Base-by-base conservation (phyloP, 1,140 invertebrate species). In the Drosophila sturtevanti region DNA sequence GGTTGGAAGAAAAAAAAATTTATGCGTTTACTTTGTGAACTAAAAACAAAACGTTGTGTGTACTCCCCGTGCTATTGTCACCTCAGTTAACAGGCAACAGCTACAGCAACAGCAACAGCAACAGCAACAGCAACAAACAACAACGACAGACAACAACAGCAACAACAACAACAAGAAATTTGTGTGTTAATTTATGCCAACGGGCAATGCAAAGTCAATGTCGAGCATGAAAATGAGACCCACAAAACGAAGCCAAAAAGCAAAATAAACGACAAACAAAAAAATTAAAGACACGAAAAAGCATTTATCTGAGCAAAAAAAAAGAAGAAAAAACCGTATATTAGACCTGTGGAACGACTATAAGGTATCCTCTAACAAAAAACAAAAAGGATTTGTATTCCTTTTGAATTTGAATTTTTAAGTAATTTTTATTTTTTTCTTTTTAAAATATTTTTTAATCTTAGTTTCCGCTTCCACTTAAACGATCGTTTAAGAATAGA, bases 271-370 rank as follows among this genome's bases (percentile, higher is more conserved):
- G 56, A 59, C 31, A 60, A 61, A 61, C 21, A 38, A 35, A 59
- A 60, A 56, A 56, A 56, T 31, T 48, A 48, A 48, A 48, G 41
- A 61, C 59, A 61, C 59, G 59, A 61, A 61, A 61, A 61, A 61
- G 35, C 59, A 21, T 61, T 61, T 61, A 61, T 61, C 35, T 41
- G 59, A 27, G 52, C 35, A 6, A 14, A 7, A 44, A 44, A n/a
- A n/a, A 18, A 7, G 2, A 21, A 48, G 21, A 48, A 21, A 38
- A 38, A 0, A 38, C 10, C 10, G 7, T 9, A 21, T 48, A 21
- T 21, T 11, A 7, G n/a, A n/a, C n/a, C n/a, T n/a, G 2, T 21
- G 9, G n/a, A 21, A 48, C n/a, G 41, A 21, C 41, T 10, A 21
- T 2, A 4, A 11, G n/a, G 21, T 48, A 48, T 10, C 41, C 41